These are phyloP conservation scores for Bombus balteatus DNA, from an alignment of 1,140 invertebrate genomes.

Conservation along the genomic window DNA sequence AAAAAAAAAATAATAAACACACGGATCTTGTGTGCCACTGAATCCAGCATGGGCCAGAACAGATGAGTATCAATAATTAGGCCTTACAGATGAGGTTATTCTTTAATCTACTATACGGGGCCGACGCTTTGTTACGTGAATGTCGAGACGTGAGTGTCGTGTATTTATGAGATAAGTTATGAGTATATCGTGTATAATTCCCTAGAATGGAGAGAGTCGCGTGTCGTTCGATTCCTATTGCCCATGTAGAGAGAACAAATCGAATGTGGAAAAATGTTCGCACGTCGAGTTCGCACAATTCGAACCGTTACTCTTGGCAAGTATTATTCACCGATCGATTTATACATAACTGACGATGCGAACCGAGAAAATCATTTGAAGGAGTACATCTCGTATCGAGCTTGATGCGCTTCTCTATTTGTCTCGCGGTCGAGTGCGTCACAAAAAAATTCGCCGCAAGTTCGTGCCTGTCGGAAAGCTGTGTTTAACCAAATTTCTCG, in stretches of 20 bases:
- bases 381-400: not conserved
- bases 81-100: conserved; percentile 43
- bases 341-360: not conserved
- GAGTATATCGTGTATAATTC: conserved; percentile 13
- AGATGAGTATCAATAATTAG: conserved; percentile 33
- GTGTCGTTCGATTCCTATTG: conserved; percentile 36
- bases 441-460: conserved; percentile 8
- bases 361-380: not conserved
- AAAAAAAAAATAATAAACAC: not conserved
- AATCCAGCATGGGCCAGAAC: conserved; percentile 47
- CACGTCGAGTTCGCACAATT: not conserved
- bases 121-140: conserved; percentile 49
- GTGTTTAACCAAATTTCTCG: not conserved
- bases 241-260: conserved; percentile 33
- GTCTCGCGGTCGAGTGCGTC: not conserved
- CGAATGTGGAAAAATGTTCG: conserved; percentile 33
- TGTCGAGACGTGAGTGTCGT: conserved; percentile 58
- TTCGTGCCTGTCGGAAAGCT: not conserved
- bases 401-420: not conserved
- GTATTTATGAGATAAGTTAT: conserved; percentile 33
- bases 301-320: not conserved
- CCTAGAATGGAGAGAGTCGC: not conserved
- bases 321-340: not conserved
- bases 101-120: conserved; percentile 49
- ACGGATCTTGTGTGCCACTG: conserved; percentile 22